Conservation (phyloP, 2,888 invertebrate species). For the Tyria jacobaeae region DNA sequence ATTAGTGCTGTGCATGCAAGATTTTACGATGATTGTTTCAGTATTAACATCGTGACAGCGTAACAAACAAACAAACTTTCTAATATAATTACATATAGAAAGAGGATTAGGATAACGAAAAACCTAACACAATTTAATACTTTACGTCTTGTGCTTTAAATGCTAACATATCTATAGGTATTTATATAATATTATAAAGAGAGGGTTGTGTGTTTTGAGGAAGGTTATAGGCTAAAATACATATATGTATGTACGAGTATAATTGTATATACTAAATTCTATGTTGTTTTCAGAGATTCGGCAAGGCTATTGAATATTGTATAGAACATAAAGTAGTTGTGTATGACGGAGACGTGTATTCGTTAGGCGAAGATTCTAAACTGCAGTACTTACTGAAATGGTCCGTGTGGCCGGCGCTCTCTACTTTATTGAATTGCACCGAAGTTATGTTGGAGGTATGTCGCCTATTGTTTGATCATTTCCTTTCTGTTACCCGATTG, state of each 20-base stretch:
- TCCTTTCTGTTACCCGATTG: not conserved
- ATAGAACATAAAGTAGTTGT: constrained; percentile 56
- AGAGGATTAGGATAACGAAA: too few species aligned
- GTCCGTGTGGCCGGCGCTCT: constrained; percentile 88
- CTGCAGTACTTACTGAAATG: constrained; percentile 86
- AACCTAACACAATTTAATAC: too few species aligned
- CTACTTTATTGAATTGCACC: constrained; percentile 78
- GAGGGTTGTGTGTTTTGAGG: too few species aligned
- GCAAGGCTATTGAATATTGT: constrained; percentile 66
- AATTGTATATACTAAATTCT: not conserved
- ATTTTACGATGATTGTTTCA: too few species aligned
- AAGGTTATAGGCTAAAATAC: too few species aligned
- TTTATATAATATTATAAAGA: too few species aligned
- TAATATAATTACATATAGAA: too few species aligned
- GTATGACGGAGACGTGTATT: constrained; percentile 72
- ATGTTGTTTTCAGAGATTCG: constrained; percentile 62
- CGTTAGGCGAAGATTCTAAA: constrained; percentile 73
- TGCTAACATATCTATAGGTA: too few species aligned
- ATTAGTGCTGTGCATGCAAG: too few species aligned
- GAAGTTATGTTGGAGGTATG: constrained; percentile 67
- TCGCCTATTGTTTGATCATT: not conserved
- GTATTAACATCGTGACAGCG: too few species aligned
- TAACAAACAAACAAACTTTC: too few species aligned
- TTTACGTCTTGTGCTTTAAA: too few species aligned
- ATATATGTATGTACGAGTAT: not conserved